Evolutionary conservation across 1,140 invertebrate genomes (phyloP), one percentile per base, ranked within the genome.

Genomic region (Wasmannia auropunctata): DNA sequence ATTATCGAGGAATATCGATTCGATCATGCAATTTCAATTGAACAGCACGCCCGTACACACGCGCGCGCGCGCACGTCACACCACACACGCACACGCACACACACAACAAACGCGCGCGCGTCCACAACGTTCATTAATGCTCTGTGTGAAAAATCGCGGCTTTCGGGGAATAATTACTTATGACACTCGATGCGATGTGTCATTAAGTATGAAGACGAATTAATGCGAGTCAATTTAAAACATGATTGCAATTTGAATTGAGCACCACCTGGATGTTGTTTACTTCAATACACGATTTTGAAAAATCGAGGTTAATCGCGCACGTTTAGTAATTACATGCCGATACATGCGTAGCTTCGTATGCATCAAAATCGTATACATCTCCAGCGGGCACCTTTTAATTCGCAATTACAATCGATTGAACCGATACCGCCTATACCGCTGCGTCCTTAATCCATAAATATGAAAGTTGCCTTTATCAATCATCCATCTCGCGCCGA

Each of bases 241-340:
- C 67, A 16, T 34, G 37, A 83, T 83, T 83, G 37, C 67, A 46
- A 7, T 83, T 25, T 19, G 25, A 22, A 56, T 43, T 40, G 25
- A 25, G 14, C 0, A 70, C 11, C 49, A 72, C 79, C 79, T 83
- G 67, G 51, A 56, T 3, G 46, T 74, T 43, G 28, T 72, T 83
- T 72, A 74, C 6, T 19, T 22, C 56, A 22, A 83, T 34, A 58
- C 19, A 34, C 25, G 67, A 72, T 83, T 83, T 72, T 83, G 79
- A 83, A 83, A 83, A 83, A 83, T 83, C 67, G 34, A 56, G 51
- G 34, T 83, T 74, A 83, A 83, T 91, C 91, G 90, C 87, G 91
- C 88, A 86, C 60, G 65, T 81, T 81, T 81, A 81, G 65, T 72
- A 72, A 81, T 72, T 81, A 46, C 79, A 43, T 58, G 6, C 37